Evolutionary conservation across 2,888 invertebrate species (phyloP).

Genomic region (Nezara viridula): DNA sequence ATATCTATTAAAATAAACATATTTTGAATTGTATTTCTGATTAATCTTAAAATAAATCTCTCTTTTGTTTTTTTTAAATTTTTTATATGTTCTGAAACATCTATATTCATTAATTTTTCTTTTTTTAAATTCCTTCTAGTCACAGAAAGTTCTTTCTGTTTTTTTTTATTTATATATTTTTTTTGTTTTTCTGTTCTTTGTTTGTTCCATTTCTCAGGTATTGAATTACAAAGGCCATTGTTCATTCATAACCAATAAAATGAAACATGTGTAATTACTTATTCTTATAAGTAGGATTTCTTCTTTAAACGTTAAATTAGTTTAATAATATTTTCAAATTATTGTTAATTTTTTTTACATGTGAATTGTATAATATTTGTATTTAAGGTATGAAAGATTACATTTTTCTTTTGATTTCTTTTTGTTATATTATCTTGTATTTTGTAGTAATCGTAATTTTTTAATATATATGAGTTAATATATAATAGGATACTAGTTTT

Average conservation of each 20-base stretch:
- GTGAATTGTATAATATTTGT: not conserved
- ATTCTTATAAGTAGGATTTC: not conserved
- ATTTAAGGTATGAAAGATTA: not conserved
- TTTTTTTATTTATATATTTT: not conserved
- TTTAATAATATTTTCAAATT: conserved; percentile 15
- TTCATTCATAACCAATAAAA: conserved; percentile 1
- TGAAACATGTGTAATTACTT: not conserved
- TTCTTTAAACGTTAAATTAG: not conserved
- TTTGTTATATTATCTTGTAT: conserved; percentile 12
- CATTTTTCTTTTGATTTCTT: not conserved
- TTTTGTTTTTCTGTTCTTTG: not conserved
- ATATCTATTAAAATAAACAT: conserved; percentile 54
- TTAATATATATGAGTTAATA: not conserved
- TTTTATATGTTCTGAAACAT: not conserved
- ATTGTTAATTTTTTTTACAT: conserved; percentile 21
- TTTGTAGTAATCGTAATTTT: not conserved
- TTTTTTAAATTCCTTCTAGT: conserved; percentile 36
- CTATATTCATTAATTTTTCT: not conserved
- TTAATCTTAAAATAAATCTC: conserved; percentile 23
- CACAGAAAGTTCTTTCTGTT: conserved; percentile 33
- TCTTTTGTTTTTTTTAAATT: not conserved
- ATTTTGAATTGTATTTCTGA: conserved; percentile 31
- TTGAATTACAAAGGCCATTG: not conserved
- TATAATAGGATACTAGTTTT: conserved; percentile 39
- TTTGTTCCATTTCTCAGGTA: conserved; percentile 12